Conservation (phyloP, 2,888 invertebrate species). For the Lathronympha strigana region DNA sequence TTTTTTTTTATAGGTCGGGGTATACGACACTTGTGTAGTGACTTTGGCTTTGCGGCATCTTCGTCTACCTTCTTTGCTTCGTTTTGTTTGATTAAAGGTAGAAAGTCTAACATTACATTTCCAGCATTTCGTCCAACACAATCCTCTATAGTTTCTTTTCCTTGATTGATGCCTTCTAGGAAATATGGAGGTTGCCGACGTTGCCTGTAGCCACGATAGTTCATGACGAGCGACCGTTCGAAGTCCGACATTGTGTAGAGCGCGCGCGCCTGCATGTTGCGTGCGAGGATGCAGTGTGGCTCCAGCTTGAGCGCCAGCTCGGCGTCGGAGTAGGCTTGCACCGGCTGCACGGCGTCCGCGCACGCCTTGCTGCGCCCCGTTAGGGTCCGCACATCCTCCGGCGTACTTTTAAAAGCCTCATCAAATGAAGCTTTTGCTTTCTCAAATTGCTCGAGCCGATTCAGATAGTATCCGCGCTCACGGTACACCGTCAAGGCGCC, state of each 20-base stretch:
- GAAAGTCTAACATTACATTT: conserved; percentile 72
- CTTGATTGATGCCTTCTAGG: conserved; percentile 76
- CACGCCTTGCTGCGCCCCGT: conserved; percentile 76
- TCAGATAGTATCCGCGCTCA: conserved; percentile 71
- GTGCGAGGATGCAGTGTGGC: conserved; percentile 73
- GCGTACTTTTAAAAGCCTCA: conserved; percentile 65
- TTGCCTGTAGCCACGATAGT: conserved; percentile 65
- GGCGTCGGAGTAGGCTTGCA: conserved; percentile 74
- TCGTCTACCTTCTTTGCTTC: conserved; percentile 54
- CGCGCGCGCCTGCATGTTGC: conserved; percentile 76
- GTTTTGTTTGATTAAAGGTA: conserved; percentile 71
- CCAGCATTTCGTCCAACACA: conserved; percentile 77
- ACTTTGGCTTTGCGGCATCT: conserved; percentile 60
- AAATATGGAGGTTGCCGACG: conserved; percentile 76
- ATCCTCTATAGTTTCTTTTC: conserved; percentile 76
- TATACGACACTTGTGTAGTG: conserved; percentile 67
- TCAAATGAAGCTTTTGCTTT: conserved; percentile 75
- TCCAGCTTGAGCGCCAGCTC: conserved; percentile 73
- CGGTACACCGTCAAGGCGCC: conserved; percentile 76
- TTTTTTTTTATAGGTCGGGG: conserved; percentile 62
- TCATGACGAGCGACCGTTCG: conserved; percentile 76
- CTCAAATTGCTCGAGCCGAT: conserved; percentile 75
- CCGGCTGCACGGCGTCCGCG: conserved; percentile 72
- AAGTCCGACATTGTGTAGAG: conserved; percentile 79
- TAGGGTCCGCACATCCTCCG: conserved; percentile 71